Base-by-base conservation (phyloP, 2,113 vertebrate genomes). In the Notiomystis cincta region DNA sequence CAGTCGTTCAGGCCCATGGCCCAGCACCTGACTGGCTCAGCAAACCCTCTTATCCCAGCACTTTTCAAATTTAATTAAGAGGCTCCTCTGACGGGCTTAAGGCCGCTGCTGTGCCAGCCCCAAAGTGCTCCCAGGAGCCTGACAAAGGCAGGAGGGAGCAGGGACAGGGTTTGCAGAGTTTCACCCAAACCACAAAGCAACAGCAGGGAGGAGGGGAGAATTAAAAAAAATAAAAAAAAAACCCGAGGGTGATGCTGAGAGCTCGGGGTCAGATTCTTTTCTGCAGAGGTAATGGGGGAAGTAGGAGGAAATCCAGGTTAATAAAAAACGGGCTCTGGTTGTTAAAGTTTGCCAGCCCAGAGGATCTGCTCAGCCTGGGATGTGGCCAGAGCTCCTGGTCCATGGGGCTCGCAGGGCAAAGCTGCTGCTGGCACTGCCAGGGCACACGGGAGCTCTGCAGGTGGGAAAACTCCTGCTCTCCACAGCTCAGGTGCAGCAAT, bases 1-100 rank as follows among this genome's bases (percentile, higher is more conserved):
- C 98, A 98, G 98, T 96, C 96, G 95, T 97, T 97, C 96, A 78
- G 97, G 92, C 95, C 98, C 93, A 91, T 60, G 97, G 98, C 98
- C 96, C 91, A 95, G 96, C 98, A 98, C 98, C 98, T 98, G 96
- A 98, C 97, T 79, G 37, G 9, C 71, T 96, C 98, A 66, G 97
- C 97, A 98, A 97, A 96, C 87, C 97, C 86, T 95, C 97, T 96
- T 76, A 88, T 78, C 93, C 87, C 27, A 53, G 94, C 88, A 9
- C 27, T 96, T 97, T 96, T 96, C 96, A 96, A 95, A 97, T 96
- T 97, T 93, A 98, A 98, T 98, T 97, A 98, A 97, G 95, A 96
- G 90, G 92, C 86, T 96, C 75, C 51, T 60, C 56, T 93, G 95
- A 95, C n/a, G 60, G 64, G 95, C 91, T 87, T 91, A 96, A 47